A percentile compares a stretch with the other conserved stretches of the same genome.
These are phyloP conservation scores for Melanotaenia duboulayi DNA, from an alignment of 2,113 vertebrate genomes.

Conservation along the genomic window DNA sequence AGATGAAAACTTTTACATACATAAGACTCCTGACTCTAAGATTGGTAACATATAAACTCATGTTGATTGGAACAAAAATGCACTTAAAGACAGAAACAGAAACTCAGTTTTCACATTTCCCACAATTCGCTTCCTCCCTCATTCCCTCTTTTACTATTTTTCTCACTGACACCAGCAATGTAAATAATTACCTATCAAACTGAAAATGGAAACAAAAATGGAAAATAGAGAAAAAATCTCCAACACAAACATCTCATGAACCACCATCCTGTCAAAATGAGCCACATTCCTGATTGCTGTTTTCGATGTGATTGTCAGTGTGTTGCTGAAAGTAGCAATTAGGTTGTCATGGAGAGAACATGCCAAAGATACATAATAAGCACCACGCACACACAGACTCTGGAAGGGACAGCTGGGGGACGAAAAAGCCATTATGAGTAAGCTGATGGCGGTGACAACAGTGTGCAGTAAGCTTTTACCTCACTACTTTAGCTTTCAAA, in stretches of 20 bases:
- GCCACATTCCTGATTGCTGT: constrained; percentile 59
- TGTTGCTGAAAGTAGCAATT: constrained; percentile 74
- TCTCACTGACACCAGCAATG: constrained; percentile 42
- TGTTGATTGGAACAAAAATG: constrained; percentile 2
- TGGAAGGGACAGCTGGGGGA: constrained; percentile 54
- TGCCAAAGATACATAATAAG: constrained; percentile 64
- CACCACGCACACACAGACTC: constrained; percentile 10
- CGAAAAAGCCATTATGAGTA: constrained; percentile 53
- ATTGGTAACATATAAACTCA: constrained; percentile 14
- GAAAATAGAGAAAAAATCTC: constrained; percentile 21
- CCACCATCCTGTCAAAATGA: constrained; percentile 69
- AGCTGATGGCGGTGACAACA: constrained; percentile 43
- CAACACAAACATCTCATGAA: constrained; percentile 68
- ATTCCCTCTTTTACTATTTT: constrained; percentile 10
- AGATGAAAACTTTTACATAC: too few relatives aligned
- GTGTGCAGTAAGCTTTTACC: constrained; percentile 35
- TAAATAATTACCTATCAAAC: constrained; percentile 55
- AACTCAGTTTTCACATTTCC: constrained; percentile 26
- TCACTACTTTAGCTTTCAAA: constrained; percentile 7
- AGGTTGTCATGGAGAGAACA: constrained; percentile 72
- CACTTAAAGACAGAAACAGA: constrained; percentile 12
- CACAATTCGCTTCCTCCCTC: constrained; percentile 3
- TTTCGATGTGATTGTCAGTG: constrained; percentile 69
- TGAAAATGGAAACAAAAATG: constrained; percentile 45
- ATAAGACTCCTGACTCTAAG: too few relatives aligned